Percentiles rank a stretch among this genome's conserved stretches.
phyloP scores from a whole-genome alignment of 2,113 vertebrate species.

The Agapornis roseicollis region DNA sequence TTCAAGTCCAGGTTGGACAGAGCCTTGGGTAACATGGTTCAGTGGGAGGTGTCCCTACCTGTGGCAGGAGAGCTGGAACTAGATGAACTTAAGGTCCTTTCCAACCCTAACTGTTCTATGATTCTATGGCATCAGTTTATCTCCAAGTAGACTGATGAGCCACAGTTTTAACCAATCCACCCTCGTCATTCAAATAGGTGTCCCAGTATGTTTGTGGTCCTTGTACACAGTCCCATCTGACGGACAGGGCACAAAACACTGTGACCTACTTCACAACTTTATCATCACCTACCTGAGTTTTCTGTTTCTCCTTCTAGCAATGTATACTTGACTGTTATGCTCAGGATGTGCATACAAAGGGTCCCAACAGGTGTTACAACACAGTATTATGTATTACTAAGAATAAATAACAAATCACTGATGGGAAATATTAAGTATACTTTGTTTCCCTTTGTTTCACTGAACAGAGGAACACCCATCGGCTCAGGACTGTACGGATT shows the following conservation, averaged over 20 bases:
- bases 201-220: neutral
- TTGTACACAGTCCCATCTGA: too few species aligned
- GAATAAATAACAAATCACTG: neutral
- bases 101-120: too few species aligned
- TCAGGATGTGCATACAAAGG: neutral
- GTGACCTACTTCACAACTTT: fast-evolving
- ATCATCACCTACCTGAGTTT: neutral
- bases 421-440: neutral
- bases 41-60: too few species aligned
- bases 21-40: too few species aligned
- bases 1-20: too few species aligned
- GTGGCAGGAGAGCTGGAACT: too few species aligned
- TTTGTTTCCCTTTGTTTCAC: neutral
- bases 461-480: neutral
- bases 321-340: neutral
- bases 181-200: neutral
- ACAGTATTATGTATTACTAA: neutral
- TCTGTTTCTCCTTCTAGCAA: neutral
- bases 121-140: neutral
- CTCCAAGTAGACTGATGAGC: neutral
- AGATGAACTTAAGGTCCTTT: too few species aligned
- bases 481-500: neutral
- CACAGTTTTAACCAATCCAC: neutral
- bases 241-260: neutral
- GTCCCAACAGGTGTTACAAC: neutral